These are phyloP conservation scores for Leptodactylus fallax DNA, from an alignment of 2,797 vertebrate genomes.

Conservation along the genomic window DNA sequence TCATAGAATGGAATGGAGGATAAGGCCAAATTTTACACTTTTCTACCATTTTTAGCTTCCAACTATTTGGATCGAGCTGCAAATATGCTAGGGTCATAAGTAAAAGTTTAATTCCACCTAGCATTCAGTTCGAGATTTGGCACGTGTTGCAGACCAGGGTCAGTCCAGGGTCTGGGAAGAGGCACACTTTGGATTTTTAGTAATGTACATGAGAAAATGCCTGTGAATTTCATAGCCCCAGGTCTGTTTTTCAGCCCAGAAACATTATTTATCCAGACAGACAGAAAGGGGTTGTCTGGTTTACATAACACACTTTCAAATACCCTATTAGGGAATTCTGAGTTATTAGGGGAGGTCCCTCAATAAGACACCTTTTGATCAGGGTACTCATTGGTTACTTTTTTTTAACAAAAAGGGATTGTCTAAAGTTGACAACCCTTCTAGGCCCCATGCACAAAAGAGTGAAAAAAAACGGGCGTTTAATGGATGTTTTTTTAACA, in stretches of 20 bases:
- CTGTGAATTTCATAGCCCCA: conserved; percentile 39
- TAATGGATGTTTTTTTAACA: too few species aligned
- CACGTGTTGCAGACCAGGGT: conserved; percentile 43
- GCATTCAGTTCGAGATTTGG: conserved; percentile 56
- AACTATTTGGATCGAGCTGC: conserved; percentile 53
- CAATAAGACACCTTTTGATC: not conserved
- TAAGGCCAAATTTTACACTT: conserved; percentile 49
- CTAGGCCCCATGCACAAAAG: too few species aligned
- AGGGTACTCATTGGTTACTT: too few species aligned
- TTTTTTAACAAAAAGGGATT: not conserved
- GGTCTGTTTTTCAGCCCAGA: conserved; percentile 36
- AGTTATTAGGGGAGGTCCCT: not conserved
- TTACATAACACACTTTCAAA: not conserved
- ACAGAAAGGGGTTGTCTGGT: not conserved
- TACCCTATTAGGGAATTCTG: not conserved
- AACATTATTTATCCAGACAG: conserved; percentile 13
- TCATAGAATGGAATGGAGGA: conserved; percentile 36
- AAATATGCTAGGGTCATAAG: conserved; percentile 61
- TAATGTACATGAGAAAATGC: conserved; percentile 51
- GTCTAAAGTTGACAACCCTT: not conserved
- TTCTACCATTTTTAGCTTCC: conserved; percentile 52
- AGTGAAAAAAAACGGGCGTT: too few species aligned
- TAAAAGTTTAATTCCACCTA: conserved; percentile 54
- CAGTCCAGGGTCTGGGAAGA: conserved; percentile 62
- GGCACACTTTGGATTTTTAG: conserved; percentile 40